Evolutionary conservation across 2,113 vertebrate species (phyloP).

Genomic region (Helogale parvula): DNA sequence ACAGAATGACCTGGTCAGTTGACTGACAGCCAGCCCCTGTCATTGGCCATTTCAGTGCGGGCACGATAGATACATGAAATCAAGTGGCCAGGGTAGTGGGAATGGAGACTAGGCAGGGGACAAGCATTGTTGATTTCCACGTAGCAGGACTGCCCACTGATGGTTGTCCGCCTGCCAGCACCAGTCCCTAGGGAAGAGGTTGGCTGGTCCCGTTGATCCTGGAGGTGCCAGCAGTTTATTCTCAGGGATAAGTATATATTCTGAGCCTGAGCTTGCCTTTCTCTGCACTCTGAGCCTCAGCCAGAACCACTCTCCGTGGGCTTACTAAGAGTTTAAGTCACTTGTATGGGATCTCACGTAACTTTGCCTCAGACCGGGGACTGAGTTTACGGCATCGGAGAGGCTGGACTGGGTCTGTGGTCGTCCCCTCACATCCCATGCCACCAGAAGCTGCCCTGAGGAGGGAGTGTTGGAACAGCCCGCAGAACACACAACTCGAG

Average conservation of each 20-base stretch:
- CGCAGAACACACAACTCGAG: neutral
- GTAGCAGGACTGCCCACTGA: neutral
- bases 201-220: neutral
- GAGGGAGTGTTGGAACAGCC: neutral
- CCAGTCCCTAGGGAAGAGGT: neutral
- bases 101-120: neutral
- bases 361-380: neutral
- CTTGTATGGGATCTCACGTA: neutral
- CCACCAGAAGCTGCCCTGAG: neutral
- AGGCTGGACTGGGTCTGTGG: neutral
- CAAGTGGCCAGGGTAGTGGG: neutral
- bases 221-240: neutral
- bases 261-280: neutral
- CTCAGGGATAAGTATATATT: neutral
- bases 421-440: neutral
- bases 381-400: neutral
- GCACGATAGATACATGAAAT: neutral
- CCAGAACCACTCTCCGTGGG: neutral
- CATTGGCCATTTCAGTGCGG: neutral
- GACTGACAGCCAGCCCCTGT: neutral
- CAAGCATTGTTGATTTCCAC: neutral
- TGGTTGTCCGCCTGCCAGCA: neutral
- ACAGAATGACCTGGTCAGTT: neutral
- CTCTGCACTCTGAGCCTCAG: neutral
- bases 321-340: neutral